Conservation (phyloP, 2,888 invertebrate genomes). For the Tachina grossa region DNA sequence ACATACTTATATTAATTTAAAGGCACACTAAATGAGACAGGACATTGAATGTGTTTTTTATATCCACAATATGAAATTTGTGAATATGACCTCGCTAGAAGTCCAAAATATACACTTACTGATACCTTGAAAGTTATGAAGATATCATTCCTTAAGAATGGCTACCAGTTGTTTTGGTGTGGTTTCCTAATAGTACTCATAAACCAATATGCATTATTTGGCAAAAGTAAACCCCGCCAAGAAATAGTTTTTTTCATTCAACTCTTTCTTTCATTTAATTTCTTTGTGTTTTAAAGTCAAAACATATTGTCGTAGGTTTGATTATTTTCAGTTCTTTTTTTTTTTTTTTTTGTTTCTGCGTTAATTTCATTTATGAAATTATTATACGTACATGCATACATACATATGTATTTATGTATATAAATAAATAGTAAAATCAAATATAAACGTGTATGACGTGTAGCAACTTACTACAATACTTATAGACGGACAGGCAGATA, state of each 20-base stretch:
- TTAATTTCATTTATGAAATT: conserved; percentile 57
- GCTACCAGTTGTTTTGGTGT: too few relatives aligned
- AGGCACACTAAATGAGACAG: too few relatives aligned
- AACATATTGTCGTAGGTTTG: conserved; percentile 72
- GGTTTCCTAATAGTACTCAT: not conserved
- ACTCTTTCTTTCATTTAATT: conserved; percentile 39
- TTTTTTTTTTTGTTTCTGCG: not conserved
- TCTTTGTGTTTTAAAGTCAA: conserved; percentile 45
- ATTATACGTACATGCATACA: conserved; percentile 9
- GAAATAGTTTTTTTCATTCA: conserved; percentile 12
- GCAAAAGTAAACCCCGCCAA: conserved; percentile 33
- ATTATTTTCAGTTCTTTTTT: conserved; percentile 53
- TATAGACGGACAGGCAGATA: conserved; percentile 1
- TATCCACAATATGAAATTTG: too few relatives aligned
- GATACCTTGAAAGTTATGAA: too few relatives aligned
- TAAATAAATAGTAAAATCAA: conserved; percentile 56
- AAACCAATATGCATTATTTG: not conserved
- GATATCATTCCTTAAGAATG: too few relatives aligned
- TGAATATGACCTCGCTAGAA: too few relatives aligned
- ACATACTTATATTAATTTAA: too few relatives aligned
- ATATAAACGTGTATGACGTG: conserved; percentile 50
- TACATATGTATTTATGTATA: not conserved
- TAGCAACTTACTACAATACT: not conserved
- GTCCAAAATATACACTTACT: too few relatives aligned
- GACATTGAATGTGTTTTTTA: too few relatives aligned